These are phyloP conservation scores for Synchiropus splendidus DNA, from an alignment of 2,113 vertebrate genomes.

Conservation along the genomic window DNA sequence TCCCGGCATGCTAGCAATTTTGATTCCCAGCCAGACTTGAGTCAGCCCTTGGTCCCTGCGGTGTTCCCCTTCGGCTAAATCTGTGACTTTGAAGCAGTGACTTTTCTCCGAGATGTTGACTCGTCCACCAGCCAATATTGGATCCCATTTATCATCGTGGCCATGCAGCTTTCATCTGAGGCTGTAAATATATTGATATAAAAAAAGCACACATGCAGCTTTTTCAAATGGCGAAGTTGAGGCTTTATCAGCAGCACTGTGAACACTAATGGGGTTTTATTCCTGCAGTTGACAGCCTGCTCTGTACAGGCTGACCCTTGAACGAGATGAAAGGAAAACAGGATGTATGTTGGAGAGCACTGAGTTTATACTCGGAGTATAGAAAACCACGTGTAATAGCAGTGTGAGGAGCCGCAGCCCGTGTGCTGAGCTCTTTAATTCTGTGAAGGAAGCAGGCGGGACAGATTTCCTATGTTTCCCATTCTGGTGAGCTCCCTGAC, in stretches of 20 bases:
- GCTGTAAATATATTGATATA: too few species aligned
- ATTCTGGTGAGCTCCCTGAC: slow-evolving; percentile 19
- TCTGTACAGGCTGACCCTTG: slow-evolving; percentile 4
- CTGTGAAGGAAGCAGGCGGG: slow-evolving; percentile 14
- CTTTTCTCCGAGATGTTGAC: slow-evolving; percentile 29
- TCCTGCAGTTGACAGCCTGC: too few species aligned
- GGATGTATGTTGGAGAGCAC: too few species aligned
- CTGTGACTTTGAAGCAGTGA: slow-evolving; percentile 12
- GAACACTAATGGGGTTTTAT: too few species aligned
- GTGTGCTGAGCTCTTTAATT: slow-evolving; percentile 30
- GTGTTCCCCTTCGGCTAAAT: slow-evolving; percentile 35
- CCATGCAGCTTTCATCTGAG: too few species aligned
- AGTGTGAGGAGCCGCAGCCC: slow-evolving; percentile 34
- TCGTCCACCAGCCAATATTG: slow-evolving; percentile 16
- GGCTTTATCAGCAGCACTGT: too few species aligned
- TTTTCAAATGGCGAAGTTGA: too few species aligned
- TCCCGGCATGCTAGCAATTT: slow-evolving; percentile 9
- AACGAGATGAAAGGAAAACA: neutral
- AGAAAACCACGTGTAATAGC: slow-evolving; percentile 53
- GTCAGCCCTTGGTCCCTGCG: slow-evolving; percentile 23
- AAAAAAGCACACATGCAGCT: too few species aligned
- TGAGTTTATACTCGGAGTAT: slow-evolving; percentile 46
- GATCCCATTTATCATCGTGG: slow-evolving; percentile 40
- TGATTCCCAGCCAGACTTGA: slow-evolving; percentile 19
- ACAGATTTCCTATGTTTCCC: slow-evolving; percentile 29